Percentiles rank a stretch among this genome's conserved stretches.
Conservation (phyloP, 2,888 invertebrate species). For the Lithophane ornitopus region DNA sequence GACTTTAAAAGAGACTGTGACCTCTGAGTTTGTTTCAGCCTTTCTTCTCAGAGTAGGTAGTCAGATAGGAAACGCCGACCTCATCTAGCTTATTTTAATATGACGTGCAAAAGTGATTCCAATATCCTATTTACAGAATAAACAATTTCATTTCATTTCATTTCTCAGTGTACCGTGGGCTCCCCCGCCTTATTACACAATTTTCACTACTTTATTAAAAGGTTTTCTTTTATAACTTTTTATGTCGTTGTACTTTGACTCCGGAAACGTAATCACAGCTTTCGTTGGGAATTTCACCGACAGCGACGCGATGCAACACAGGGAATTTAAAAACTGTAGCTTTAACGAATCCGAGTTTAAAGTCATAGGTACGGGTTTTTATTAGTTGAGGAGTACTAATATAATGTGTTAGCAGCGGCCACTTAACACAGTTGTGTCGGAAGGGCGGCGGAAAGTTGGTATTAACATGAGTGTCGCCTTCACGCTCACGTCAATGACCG, state of each 20-base stretch:
- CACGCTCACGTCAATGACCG: neutral
- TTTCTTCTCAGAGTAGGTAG: too few relatives aligned
- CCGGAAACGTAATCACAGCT: slow-evolving; percentile 10
- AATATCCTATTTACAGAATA: too few relatives aligned
- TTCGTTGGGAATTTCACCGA: neutral
- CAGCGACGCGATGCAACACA: neutral
- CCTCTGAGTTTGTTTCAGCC: too few relatives aligned
- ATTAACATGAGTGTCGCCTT: slow-evolving; percentile 1
- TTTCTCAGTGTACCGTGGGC: slow-evolving; percentile 24
- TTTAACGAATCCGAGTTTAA: slow-evolving; percentile 3
- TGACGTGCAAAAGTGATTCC: too few relatives aligned
- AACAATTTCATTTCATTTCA: too few relatives aligned
- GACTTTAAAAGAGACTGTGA: too few relatives aligned
- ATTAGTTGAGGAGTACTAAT: slow-evolving; percentile 4
- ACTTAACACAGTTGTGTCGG: neutral
- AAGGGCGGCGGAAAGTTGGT: neutral
- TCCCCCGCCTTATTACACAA: slow-evolving; percentile 10
- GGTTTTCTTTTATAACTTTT: slow-evolving; percentile 19
- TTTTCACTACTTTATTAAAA: slow-evolving; percentile 33
- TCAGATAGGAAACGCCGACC: too few relatives aligned
- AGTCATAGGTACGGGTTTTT: neutral
- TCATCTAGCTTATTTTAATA: too few relatives aligned
- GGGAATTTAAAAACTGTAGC: slow-evolving; percentile 9
- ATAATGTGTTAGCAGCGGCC: neutral
- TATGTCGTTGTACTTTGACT: slow-evolving; percentile 13